phyloP scores from a whole-genome alignment of 2,113 vertebrate species.

The Pogona vitticeps region DNA sequence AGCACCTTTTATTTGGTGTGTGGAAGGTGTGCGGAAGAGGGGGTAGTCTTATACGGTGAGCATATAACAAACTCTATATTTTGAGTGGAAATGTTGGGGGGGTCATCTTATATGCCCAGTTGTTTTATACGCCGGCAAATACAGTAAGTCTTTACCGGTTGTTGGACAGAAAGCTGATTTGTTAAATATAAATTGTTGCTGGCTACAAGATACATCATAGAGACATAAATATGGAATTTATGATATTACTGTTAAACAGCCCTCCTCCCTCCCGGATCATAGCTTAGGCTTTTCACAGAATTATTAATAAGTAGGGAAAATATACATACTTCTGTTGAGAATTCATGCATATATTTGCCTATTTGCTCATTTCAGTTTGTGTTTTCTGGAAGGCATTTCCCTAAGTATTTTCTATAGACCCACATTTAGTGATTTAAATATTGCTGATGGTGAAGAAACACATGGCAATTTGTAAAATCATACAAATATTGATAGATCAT shows the following conservation, averaged over 20 bases:
- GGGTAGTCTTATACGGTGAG: too few species aligned
- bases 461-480: neutral
- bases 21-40: too few species aligned
- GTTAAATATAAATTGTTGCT: conserved; percentile 23
- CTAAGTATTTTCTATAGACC: conserved; percentile 24
- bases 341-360: neutral
- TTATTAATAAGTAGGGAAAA: conserved; percentile 10
- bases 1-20: too few species aligned
- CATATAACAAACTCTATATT: too few species aligned
- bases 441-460: conserved; percentile 14
- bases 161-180: conserved; percentile 46
- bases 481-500: neutral
- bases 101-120: too few species aligned
- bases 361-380: neutral
- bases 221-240: conserved; percentile 11
- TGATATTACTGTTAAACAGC: conserved; percentile 1
- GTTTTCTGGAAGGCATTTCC: neutral
- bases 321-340: neutral
- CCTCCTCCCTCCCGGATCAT: neutral
- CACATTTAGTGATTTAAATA: conserved; percentile 28
- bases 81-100: too few species aligned
- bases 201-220: conserved; percentile 7
- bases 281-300: neutral
- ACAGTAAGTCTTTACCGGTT: conserved; percentile 48
- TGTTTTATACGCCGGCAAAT: too few species aligned